Base-by-base conservation (phyloP, 2,113 vertebrate species). In the Entelurus aequoreus region DNA sequence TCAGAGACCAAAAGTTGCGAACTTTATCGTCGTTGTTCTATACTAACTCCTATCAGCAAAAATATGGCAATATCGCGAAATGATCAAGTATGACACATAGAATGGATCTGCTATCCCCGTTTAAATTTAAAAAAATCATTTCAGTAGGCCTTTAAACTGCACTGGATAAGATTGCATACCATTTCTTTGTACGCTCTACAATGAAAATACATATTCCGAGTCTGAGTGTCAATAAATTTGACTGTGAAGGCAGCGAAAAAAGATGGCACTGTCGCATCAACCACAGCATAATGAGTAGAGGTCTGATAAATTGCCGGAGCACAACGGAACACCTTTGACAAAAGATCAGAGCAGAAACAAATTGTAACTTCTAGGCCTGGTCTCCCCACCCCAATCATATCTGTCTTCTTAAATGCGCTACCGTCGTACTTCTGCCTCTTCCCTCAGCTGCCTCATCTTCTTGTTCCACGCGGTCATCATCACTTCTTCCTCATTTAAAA, bases 401-500 rank as follows among this genome's bases (percentile, higher is more conserved):
- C 19, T 66, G 75, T 86, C 83, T 81, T 66, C 71, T 80, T 85
- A 57, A 83, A 79, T 51, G 46, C 50, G 6, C 63, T 72, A 69
- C 67, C 38, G 8, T 62, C 58, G 57, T 65, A 79, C 60, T 19
- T 79, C 62, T 35, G 38, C 50, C 70, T 79, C 66, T 76, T 73
- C 66, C 71, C 49, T 76, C 75, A 65, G 79, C 78, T 66, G 78
- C 79, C 83, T 88, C 83, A 86, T 85, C 84, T 77, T 73, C 72
- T 65, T 76, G 70, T 65, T 84, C 84, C 75, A 81, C 66, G 58
- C 19, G 54, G 68, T 84, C 75, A 75, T 67, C 75, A 75, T 86
- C 81, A 84, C 84, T 84, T 86, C 77, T 71, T 77, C 77, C 74
- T 87, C 73, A 77, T 89, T 86, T 86, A 82, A 82, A 56, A 81